Conservation (phyloP, 2,113 vertebrate species). For the Stigmatopora argus region DNA sequence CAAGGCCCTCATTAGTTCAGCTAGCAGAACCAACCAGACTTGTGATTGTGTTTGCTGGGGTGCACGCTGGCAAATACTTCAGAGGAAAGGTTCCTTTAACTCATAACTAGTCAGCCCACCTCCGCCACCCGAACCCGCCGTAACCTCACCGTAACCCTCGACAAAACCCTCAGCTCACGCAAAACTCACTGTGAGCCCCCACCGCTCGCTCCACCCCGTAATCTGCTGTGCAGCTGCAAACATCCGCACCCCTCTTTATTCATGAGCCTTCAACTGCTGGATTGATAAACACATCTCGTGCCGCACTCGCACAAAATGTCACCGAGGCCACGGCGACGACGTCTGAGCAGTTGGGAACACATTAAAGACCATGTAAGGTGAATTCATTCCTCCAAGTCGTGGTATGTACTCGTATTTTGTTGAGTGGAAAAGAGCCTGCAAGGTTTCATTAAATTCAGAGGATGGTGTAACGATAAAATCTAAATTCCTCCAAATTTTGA, state of each 20-base stretch:
- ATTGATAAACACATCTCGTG: constrained; percentile 72
- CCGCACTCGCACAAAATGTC: constrained; percentile 20
- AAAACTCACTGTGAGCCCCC: constrained; percentile 57
- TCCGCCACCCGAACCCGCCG: constrained; percentile 53
- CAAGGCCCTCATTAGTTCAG: constrained; percentile 78
- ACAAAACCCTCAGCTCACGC: constrained; percentile 53
- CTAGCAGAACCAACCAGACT: constrained; percentile 74
- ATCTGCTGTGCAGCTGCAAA: constrained; percentile 77
- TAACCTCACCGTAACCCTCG: constrained; percentile 68
- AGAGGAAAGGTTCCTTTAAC: constrained; percentile 75
- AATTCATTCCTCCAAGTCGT: not conserved
- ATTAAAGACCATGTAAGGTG: not conserved
- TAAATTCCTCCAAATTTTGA: too few relatives aligned
- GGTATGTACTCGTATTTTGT: too few relatives aligned
- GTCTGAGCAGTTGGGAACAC: not conserved
- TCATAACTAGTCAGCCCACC: constrained; percentile 68
- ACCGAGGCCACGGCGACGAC: not conserved
- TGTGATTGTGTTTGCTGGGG: constrained; percentile 77
- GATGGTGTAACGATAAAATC: too few relatives aligned
- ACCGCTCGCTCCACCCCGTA: constrained; percentile 71
- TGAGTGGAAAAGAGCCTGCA: too few relatives aligned
- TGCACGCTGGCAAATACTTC: constrained; percentile 76
- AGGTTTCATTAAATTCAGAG: too few relatives aligned
- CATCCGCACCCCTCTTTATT: constrained; percentile 65
- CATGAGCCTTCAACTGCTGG: constrained; percentile 55